Evolutionary conservation across 2,797 vertebrate genomes (phyloP).

Genomic region (Antrozous pallidus): DNA sequence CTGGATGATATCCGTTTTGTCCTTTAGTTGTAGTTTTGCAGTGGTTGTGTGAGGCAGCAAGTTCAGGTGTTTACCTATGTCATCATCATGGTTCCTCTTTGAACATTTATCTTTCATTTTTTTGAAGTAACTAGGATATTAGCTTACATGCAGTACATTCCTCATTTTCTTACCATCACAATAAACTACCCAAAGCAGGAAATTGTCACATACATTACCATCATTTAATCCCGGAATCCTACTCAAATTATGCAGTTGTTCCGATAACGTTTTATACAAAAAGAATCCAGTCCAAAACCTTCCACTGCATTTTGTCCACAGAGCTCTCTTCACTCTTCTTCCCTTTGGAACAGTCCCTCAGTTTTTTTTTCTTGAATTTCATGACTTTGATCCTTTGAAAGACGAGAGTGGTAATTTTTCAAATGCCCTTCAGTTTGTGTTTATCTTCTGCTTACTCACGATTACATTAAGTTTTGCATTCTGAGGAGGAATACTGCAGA

Average conservation of each 20-base stretch:
- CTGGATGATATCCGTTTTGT: too few relatives aligned
- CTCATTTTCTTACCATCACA: not conserved
- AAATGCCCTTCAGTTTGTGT: not conserved
- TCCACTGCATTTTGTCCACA: not conserved
- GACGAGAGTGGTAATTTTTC: not conserved
- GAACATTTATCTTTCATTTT: not conserved
- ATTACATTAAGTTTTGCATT: not conserved
- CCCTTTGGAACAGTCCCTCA: not conserved
- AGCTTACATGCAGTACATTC: not conserved
- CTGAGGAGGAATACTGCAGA: not conserved
- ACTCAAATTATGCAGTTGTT: not conserved
- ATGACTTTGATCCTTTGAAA: not conserved
- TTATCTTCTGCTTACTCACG: conserved; percentile 32
- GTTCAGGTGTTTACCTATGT: too few relatives aligned
- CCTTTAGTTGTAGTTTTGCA: too few relatives aligned
- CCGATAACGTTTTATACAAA: not conserved
- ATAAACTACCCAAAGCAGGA: not conserved
- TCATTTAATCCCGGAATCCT: not conserved
- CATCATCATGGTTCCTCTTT: too few relatives aligned
- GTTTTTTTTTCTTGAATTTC: conserved; percentile 3
- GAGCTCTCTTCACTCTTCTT: not conserved
- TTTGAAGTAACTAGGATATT: not conserved
- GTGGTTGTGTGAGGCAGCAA: too few relatives aligned
- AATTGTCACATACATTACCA: not conserved
- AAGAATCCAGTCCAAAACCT: not conserved